These are phyloP conservation scores for Artemisiospiza belli DNA, from an alignment of 2,113 vertebrate species.

Conservation along the genomic window DNA sequence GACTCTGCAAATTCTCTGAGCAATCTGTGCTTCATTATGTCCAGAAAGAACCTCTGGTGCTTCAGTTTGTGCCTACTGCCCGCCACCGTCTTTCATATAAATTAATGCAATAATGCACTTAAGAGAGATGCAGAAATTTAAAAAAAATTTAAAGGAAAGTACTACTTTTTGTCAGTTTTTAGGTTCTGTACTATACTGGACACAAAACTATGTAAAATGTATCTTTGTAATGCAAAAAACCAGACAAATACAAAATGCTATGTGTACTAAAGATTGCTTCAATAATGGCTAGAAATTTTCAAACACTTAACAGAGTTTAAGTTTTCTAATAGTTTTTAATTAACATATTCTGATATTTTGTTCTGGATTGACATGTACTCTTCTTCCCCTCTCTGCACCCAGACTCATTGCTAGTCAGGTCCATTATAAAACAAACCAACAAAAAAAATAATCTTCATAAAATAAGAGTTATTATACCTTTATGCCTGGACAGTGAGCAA, in stretches of 20 bases:
- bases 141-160: not conserved
- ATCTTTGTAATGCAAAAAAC: not conserved
- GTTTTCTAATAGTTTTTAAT: not conserved
- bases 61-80: not conserved
- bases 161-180: not conserved
- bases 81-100: not conserved
- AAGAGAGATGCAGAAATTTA: not conserved
- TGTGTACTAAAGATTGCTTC: not conserved
- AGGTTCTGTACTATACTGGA: not conserved
- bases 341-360: not conserved
- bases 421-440: not conserved
- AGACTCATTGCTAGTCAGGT: not conserved
- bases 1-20: not conserved
- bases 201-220: not conserved
- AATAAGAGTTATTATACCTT: constrained; percentile 80
- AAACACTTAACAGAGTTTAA: not conserved
- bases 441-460: not conserved
- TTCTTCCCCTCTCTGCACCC: not conserved
- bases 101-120: not conserved
- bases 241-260: not conserved
- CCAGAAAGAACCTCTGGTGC: not conserved
- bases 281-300: not conserved
- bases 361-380: not conserved
- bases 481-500: constrained; percentile 92
- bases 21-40: not conserved